Evolutionary conservation across 2,888 invertebrate genomes (phyloP).

Genomic region (Cephus sareptanus): DNA sequence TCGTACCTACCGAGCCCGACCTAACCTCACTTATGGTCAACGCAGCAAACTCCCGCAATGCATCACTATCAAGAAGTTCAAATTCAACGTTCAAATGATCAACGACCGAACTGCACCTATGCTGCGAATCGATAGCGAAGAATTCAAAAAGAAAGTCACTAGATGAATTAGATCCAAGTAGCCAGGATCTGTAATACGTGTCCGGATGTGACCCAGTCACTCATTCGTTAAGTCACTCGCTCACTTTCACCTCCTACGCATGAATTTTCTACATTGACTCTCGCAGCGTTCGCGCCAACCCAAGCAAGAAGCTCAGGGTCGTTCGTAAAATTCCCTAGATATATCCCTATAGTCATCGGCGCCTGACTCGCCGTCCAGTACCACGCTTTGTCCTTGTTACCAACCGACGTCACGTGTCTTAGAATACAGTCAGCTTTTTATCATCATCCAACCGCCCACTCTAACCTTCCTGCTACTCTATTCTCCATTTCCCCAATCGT

Average conservation of each 20-base stretch:
- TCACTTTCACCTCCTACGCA: slow-evolving; percentile 60
- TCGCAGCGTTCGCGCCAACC: slow-evolving; percentile 4
- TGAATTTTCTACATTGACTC: slow-evolving; percentile 41
- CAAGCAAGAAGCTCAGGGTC: slow-evolving; percentile 22
- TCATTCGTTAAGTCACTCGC: slow-evolving; percentile 38
- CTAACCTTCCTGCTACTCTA: neutral
- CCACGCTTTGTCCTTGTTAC: slow-evolving; percentile 16
- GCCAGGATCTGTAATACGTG: neutral
- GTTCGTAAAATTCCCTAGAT: slow-evolving; percentile 14
- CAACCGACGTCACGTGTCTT: neutral
- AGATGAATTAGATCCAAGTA: neutral
- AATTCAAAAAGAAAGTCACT: neutral
- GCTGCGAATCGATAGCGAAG: neutral
- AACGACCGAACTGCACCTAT: neutral
- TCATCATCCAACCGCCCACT: slow-evolving; percentile 6
- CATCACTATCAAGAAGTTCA: neutral
- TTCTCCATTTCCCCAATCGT: slow-evolving; percentile 8
- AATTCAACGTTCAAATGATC: neutral
- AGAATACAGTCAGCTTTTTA: neutral
- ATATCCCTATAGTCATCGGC: slow-evolving; percentile 3
- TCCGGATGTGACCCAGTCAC: neutral
- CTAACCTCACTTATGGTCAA: neutral
- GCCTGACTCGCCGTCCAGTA: neutral
- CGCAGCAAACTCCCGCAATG: neutral
- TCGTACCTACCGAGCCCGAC: neutral